phyloP scores from a whole-genome alignment of 2,113 vertebrate species.

The Archilochus colubris region DNA sequence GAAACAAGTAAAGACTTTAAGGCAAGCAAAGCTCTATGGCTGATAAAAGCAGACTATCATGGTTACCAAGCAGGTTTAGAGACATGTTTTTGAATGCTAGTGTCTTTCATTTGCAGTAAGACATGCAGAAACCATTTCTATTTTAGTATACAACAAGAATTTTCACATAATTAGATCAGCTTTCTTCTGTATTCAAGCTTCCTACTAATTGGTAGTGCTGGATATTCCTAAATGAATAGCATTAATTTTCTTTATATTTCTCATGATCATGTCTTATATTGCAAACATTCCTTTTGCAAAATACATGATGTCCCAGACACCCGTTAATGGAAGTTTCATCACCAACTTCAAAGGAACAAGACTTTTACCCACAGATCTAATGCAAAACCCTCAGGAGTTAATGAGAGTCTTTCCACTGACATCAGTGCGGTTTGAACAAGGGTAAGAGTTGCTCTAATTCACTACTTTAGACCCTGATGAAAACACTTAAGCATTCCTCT shows the following conservation, averaged over 20 bases:
- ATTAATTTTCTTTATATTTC: constrained; percentile 25
- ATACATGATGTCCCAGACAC: constrained; percentile 40
- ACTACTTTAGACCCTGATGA: background rate
- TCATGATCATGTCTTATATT: background rate
- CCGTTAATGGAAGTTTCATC: constrained; percentile 48
- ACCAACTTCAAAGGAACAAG: constrained; percentile 45
- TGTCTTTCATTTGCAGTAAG: background rate
- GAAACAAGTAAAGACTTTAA: background rate
- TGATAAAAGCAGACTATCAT: background rate
- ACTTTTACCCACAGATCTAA: constrained; percentile 21
- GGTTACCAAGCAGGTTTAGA: background rate
- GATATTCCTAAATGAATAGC: constrained; percentile 31
- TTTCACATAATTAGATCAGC: constrained; percentile 30
- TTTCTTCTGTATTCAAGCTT: constrained; percentile 9
- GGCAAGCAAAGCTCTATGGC: background rate
- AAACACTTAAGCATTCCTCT: background rate
- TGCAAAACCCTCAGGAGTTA: constrained; percentile 50
- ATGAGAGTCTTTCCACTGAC: constrained; percentile 25
- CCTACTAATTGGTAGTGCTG: constrained; percentile 14
- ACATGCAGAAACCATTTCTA: background rate
- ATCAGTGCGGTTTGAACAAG: constrained; percentile 10
- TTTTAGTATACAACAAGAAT: constrained; percentile 14
- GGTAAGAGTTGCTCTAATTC: constrained; percentile 32
- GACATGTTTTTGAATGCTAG: background rate
- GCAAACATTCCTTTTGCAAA: constrained; percentile 10